Evolutionary conservation across 1,140 invertebrate genomes (phyloP).

Genomic region (Cotesia chilonis): DNA sequence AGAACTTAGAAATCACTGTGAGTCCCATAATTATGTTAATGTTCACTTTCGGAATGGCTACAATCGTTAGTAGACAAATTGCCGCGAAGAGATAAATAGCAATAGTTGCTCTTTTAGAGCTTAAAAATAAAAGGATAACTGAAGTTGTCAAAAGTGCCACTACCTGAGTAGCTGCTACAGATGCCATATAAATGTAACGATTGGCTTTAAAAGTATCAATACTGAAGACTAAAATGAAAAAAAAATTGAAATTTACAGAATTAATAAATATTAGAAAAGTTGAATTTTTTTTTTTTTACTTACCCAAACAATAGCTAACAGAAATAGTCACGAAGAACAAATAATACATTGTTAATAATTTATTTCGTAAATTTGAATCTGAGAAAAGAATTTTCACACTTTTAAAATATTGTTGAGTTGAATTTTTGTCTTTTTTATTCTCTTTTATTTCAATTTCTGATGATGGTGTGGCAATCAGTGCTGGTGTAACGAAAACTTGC

Average conservation of each 20-base stretch:
- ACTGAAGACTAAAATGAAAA: slow-evolving; percentile 61
- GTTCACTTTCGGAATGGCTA: too few relatives aligned
- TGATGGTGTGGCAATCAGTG: neutral
- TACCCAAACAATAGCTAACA: slow-evolving; percentile 63
- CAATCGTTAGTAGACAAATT: too few relatives aligned
- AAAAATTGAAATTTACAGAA: neutral
- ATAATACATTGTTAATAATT: slow-evolving; percentile 53
- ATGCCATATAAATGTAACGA: slow-evolving; percentile 62
- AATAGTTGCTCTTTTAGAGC: slow-evolving; percentile 59
- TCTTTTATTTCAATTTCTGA: too few relatives aligned
- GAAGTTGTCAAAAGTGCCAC: slow-evolving; percentile 44
- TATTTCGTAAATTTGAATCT: slow-evolving; percentile 47
- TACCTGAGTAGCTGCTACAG: slow-evolving; percentile 65
- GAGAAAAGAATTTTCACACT: slow-evolving; percentile 39
- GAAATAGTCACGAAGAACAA: slow-evolving; percentile 63
- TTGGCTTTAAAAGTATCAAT: slow-evolving; percentile 64
- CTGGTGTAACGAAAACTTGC: slow-evolving; percentile 41
- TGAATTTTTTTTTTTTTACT: neutral
- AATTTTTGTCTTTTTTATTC: slow-evolving; percentile 7
- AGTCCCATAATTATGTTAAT: too few relatives aligned
- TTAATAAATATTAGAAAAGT: too few relatives aligned
- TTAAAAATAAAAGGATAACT: slow-evolving; percentile 59
- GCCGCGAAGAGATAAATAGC: neutral
- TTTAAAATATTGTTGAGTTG: slow-evolving; percentile 27
- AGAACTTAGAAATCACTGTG: too few relatives aligned